Conservation (phyloP, 2,113 vertebrate species). For the Percopsis transmontana region DNA sequence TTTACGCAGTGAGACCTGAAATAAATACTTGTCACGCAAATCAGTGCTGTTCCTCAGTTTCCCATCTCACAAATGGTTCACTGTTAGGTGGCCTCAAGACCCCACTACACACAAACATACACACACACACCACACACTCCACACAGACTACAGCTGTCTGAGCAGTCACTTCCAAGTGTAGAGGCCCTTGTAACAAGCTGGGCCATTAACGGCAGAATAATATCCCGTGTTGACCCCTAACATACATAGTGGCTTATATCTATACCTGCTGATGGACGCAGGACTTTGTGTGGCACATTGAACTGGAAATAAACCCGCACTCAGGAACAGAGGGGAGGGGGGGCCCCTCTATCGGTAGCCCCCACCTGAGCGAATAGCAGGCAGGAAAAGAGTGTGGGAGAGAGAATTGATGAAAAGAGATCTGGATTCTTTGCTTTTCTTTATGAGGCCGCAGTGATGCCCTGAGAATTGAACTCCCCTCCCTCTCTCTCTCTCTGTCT, state of each 20-base stretch:
- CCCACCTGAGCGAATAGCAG: conserved; percentile 44
- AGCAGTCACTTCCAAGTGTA: conserved; percentile 60
- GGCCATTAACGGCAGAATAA: conserved; percentile 65
- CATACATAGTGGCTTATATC: conserved; percentile 64
- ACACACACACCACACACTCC: conserved; percentile 8
- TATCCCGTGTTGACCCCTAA: conserved; percentile 67
- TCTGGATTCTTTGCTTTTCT: conserved; percentile 11
- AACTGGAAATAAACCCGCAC: conserved; percentile 56
- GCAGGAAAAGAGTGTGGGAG: not conserved
- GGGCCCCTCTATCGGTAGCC: conserved; percentile 59
- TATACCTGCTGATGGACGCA: conserved; percentile 61
- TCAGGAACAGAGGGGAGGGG: conserved; percentile 30
- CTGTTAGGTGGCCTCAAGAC: conserved; percentile 37
- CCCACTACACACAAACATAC: conserved; percentile 14
- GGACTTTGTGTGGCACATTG: conserved; percentile 24
- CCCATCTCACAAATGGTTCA: conserved; percentile 16
- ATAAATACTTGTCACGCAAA: too few relatives aligned
- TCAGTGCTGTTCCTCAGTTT: too few relatives aligned
- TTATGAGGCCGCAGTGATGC: conserved; percentile 24
- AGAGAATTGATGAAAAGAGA: not conserved
- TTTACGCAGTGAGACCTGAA: too few relatives aligned
- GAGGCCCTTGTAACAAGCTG: conserved; percentile 33
- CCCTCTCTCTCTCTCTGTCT: not conserved
- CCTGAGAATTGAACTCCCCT: not conserved
- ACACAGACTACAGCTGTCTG: conserved; percentile 27